Conservation (phyloP, 2,113 vertebrate genomes). For the Oreochromis aureus region DNA sequence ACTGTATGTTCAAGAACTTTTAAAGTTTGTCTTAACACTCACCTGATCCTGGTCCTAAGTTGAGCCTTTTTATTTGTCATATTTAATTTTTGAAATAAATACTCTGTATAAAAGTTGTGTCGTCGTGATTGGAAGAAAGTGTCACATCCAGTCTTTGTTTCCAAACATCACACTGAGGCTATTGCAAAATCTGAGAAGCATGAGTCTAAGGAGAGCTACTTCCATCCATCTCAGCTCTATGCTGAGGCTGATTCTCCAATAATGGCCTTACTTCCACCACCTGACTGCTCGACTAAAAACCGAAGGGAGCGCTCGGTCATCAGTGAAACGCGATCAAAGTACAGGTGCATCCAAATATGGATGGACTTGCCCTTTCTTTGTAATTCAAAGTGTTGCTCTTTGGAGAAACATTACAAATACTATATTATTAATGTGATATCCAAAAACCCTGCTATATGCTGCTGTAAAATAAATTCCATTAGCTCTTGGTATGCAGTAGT, state of each 20-base stretch:
- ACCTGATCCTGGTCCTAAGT: slow-evolving; percentile 52
- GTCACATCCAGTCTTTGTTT: not conserved
- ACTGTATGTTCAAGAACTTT: not conserved
- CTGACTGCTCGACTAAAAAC: not conserved
- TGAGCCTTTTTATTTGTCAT: slow-evolving; percentile 64
- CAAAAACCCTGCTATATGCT: no score
- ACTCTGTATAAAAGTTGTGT: slow-evolving; percentile 30
- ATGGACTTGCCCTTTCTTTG: not conserved
- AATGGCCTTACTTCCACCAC: not conserved
- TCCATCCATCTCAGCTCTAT: not conserved
- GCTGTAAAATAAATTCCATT: not conserved
- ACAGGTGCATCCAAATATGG: accelerated
- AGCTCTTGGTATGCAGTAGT: not conserved
- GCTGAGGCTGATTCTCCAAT: not conserved
- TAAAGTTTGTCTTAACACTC: slow-evolving; percentile 70
- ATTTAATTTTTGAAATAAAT: slow-evolving; percentile 74
- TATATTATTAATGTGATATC: accelerated
- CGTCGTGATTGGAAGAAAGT: not conserved
- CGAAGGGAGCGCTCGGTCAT: not conserved
- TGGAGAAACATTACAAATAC: not conserved
- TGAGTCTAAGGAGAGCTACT: not conserved
- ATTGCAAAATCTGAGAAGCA: not conserved
- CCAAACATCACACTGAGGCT: not conserved
- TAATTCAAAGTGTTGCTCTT: not conserved
- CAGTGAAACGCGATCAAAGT: not conserved